phyloP scores from a whole-genome alignment of 2,888 invertebrate genomes.

The Phytoseiulus persimilis region DNA sequence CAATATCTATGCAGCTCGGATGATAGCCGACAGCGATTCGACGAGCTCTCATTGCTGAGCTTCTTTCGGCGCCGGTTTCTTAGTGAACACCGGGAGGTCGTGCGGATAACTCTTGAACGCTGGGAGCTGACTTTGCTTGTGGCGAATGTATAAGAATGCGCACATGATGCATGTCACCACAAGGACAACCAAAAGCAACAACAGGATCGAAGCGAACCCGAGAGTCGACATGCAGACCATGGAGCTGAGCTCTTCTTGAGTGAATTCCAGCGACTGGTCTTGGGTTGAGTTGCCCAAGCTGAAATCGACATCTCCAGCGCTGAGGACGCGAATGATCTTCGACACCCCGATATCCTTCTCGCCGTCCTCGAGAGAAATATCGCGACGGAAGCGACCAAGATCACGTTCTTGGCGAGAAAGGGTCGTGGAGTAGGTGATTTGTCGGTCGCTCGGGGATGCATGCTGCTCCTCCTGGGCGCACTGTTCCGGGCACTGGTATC shows the following conservation, averaged over 20 bases:
- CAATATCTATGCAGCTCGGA: background rate
- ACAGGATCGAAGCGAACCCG: constrained; percentile 77
- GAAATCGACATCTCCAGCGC: constrained; percentile 79
- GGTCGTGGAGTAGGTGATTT: constrained; percentile 32
- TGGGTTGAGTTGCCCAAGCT: constrained; percentile 52
- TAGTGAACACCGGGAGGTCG: constrained; percentile 26
- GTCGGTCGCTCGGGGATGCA: constrained; percentile 33
- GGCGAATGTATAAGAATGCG: constrained; percentile 70
- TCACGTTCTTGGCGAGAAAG: constrained; percentile 50
- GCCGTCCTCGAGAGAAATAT: constrained; percentile 41
- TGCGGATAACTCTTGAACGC: constrained; percentile 18
- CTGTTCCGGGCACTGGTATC: constrained; percentile 73
- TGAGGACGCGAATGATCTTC: constrained; percentile 60
- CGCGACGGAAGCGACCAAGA: constrained; percentile 39
- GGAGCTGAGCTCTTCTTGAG: constrained; percentile 49
- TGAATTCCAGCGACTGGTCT: constrained; percentile 41
- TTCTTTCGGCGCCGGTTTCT: background rate
- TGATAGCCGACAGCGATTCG: background rate
- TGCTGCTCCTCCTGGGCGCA: constrained; percentile 56
- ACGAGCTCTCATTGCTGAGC: background rate
- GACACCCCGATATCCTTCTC: constrained; percentile 46
- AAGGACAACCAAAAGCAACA: constrained; percentile 70
- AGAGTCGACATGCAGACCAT: constrained; percentile 87
- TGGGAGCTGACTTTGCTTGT: constrained; percentile 50
- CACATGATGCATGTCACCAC: constrained; percentile 76